Base-by-base conservation (phyloP, 1,140 invertebrate species). In the Paraescarpia echinospica region DNA sequence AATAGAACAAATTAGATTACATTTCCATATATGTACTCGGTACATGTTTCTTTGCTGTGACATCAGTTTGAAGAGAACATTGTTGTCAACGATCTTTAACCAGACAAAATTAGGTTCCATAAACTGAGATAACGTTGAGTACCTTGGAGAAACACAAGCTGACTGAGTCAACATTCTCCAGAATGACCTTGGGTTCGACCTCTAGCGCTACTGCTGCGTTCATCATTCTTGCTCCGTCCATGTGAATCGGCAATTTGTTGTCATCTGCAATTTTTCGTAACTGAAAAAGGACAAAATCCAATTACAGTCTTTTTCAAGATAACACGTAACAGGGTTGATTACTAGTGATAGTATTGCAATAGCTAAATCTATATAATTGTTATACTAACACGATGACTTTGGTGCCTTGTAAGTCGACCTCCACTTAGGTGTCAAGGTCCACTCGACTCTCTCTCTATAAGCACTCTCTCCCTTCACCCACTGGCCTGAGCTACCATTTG, bases 181-280 rank as follows among this genome's bases (percentile, higher is more conserved):
- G 88, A n/a, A 99, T 97, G 35, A 97, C 96, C 51, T 96, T 95
- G 0, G 97, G 97, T 0, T 97, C 95, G 34, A 97, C 96, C 31
- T 97, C 96, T 1, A 97, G 96, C 33, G 97, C 97, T 18, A 97
- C 96, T 0, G 97, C 97, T 1, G 98, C 98, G 96, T 99, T 99
- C 96, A 99, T 97, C n/a, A 99, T 94, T 91, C 99, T 96, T 0
- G 99, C 98, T 9, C 99, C 99, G 95, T 99, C 99, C 97, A 99
- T 97, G 95, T 99, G 99, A 6, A 99, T 95, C 0, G 97, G 96
- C 1, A 99, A 95, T 31, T 97, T 96, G 94, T 97, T 94, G 35
- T 97, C 96, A 93, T 97, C 97, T 8, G 98, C 97, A 31, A 98
- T 93, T 18, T 95, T 95, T 12, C 97, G 96, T 0, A 99, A 95